phyloP scores from a whole-genome alignment of 2,888 invertebrate genomes.

The Drosophila anomalata region DNA sequence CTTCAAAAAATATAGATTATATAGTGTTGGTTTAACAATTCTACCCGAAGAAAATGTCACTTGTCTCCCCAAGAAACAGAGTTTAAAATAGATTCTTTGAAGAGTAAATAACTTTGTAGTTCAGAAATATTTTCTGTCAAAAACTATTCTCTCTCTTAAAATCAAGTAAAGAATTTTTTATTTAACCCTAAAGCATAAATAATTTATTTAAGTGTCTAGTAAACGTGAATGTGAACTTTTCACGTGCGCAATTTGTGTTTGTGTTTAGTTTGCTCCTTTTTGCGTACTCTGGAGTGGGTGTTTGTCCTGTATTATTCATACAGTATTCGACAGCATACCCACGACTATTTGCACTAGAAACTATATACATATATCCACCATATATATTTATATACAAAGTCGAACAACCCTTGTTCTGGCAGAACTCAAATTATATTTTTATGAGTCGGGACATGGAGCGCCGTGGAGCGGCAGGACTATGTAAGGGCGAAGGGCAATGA shows the following conservation, averaged over 20 bases:
- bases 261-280: conserved; percentile 33
- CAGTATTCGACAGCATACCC: conserved; percentile 25
- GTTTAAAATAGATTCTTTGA: too few relatives aligned
- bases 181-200: neutral
- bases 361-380: conserved; percentile 7
- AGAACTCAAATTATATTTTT: conserved; percentile 69
- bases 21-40: neutral
- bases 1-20: neutral
- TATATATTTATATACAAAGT: neutral
- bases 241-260: conserved; percentile 51
- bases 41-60: neutral
- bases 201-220: conserved; percentile 5
- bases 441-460: conserved; percentile 44
- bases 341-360: conserved; percentile 22
- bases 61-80: too few relatives aligned
- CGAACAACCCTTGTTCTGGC: conserved; percentile 34
- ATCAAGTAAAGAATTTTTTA: neutral
- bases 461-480: neutral
- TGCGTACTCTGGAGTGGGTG: conserved; percentile 18
- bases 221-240: conserved; percentile 51
- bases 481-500: conserved; percentile 45
- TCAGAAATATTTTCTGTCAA: neutral
- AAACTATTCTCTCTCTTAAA: neutral
- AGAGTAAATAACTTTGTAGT: too few relatives aligned
- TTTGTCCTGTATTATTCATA: conserved; percentile 67